Conservation (phyloP, 2,888 invertebrate species). For the Antheraea assamensis region DNA sequence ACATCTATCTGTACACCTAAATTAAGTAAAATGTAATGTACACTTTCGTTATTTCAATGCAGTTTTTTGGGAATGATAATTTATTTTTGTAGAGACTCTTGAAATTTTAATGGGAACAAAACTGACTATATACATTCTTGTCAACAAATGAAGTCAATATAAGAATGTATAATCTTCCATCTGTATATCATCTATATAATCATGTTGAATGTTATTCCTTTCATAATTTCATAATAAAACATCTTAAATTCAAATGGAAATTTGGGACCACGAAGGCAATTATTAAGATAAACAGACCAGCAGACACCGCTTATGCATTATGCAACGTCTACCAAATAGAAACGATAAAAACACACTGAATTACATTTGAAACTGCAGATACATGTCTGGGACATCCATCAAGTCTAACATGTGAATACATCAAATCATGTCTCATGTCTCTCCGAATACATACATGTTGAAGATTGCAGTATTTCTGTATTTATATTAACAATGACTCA, state of each 20-base stretch:
- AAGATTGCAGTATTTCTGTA: constrained; percentile 18
- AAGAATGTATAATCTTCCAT: too few species aligned
- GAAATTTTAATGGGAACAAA: too few species aligned
- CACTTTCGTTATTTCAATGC: too few species aligned
- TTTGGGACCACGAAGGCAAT: background rate
- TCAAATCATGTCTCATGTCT: constrained; percentile 27
- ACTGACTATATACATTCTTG: too few species aligned
- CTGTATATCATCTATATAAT: too few species aligned
- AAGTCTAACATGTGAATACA: constrained; percentile 34
- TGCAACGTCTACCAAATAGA: constrained; percentile 58
- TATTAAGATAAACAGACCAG: constrained; percentile 27
- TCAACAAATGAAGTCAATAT: too few species aligned
- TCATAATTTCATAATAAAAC: background rate
- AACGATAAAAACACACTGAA: constrained; percentile 30
- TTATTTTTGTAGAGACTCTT: too few species aligned
- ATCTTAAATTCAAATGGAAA: background rate
- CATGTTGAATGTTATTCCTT: too few species aligned
- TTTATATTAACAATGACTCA: constrained; percentile 14
- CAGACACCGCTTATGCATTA: constrained; percentile 45
- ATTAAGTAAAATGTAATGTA: too few species aligned
- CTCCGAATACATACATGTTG: constrained; percentile 21
- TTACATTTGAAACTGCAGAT: constrained; percentile 51
- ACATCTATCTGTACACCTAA: too few species aligned
- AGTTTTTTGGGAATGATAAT: too few species aligned
- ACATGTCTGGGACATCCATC: constrained; percentile 47